Evolutionary conservation across 1,140 invertebrate species (phyloP), one percentile per base, ranked within the genome.

Genomic region (Tachypleus tridentatus): DNA sequence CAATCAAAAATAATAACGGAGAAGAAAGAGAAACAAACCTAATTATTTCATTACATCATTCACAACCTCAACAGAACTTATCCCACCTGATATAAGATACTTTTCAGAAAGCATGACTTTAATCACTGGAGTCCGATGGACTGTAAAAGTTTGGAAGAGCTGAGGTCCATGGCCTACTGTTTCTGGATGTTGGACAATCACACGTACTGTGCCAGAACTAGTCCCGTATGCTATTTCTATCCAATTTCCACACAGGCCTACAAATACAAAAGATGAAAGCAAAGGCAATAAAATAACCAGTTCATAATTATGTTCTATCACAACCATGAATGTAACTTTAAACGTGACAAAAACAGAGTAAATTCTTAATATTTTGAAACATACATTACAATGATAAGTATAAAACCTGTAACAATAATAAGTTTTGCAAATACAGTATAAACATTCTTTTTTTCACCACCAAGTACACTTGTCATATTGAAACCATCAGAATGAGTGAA

Each of bases 161-260:
- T 98, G 94, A 11, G 95, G 95, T 4, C 91, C 94, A 78, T 98
- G 93, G 0, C 95, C 95, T 7, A 97, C 94, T 1, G 95, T 98
- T 79, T 98, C 95, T 3, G 95, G 95, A 82, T 99, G 95, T 73
- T 98, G 96, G 0, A 98, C 95, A 65, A 98, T 98, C 0, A 99
- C 93, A 61, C 94, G 80, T 1, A 98, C 94, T 11, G 89, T 92
- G 10, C 96, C 96, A 11, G 89, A 92, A 73, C 87, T 87, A 6
- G 96, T 98, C 5, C 96, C 96, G 78, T 99, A 99, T 1, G 96
- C 96, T 72, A 99, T 98, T 81, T 99, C 96, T 73, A 98, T 96
- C 94, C 94, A 98, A 78, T 98, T 98, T 49, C 94, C 94, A 79
- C 91, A 94, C 52, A 97, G 80, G 82, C 90, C 92, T 93, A 73